These are phyloP conservation scores for Apamea crenata DNA, from an alignment of 2,888 invertebrate species.

Conservation along the genomic window DNA sequence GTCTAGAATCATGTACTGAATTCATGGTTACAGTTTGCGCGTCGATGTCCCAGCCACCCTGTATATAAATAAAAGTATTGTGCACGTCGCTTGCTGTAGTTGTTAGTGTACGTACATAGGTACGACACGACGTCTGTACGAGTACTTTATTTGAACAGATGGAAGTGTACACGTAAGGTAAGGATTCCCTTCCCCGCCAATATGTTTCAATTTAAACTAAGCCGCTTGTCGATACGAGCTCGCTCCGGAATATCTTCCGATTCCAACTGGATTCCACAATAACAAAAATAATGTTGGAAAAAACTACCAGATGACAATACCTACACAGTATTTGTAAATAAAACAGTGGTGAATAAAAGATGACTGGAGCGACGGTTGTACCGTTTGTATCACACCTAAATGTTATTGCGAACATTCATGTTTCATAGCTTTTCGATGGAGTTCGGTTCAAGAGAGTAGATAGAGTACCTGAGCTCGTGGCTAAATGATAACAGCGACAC, in stretches of 20 bases:
- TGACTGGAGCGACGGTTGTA: slow-evolving; percentile 37
- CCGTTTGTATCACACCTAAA: slow-evolving; percentile 39
- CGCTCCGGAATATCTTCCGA: slow-evolving; percentile 81
- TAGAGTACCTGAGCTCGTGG: neutral
- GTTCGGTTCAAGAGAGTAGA: slow-evolving; percentile 9
- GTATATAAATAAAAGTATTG: slow-evolving; percentile 41
- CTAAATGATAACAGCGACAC: neutral
- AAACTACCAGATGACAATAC: slow-evolving; percentile 64
- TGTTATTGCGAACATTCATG: slow-evolving; percentile 13
- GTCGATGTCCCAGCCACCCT: neutral
- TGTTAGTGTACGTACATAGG: neutral
- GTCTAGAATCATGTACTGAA: neutral
- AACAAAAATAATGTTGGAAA: slow-evolving; percentile 77
- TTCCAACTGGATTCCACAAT: slow-evolving; percentile 78
- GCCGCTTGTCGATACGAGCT: slow-evolving; percentile 88
- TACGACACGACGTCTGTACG: slow-evolving; percentile 44
- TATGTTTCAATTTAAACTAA: slow-evolving; percentile 89
- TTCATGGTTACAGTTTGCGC: neutral
- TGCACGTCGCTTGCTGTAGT: slow-evolving; percentile 32
- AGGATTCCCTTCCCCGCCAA: slow-evolving; percentile 84
- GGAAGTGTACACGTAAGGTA: slow-evolving; percentile 79
- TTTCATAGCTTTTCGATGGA: slow-evolving; percentile 33
- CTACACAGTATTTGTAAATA: slow-evolving; percentile 58
- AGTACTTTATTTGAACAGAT: slow-evolving; percentile 78
- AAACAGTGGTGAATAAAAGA: slow-evolving; percentile 64